Conservation (phyloP, 2,888 invertebrate species). For the Leucophora obtusa region DNA sequence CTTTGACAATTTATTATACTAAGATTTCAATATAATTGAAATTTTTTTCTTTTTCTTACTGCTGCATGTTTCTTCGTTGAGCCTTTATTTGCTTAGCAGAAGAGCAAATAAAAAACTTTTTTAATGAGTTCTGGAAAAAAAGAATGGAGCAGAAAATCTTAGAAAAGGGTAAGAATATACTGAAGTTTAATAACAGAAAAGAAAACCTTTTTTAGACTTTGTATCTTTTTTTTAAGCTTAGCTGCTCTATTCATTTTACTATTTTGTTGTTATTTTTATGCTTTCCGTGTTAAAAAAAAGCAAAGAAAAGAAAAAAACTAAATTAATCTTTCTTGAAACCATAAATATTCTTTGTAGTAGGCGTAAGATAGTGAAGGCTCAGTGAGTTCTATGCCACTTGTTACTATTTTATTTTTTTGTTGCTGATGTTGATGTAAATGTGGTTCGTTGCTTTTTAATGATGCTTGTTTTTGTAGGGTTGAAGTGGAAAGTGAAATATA, state of each 20-base stretch:
- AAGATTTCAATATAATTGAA: slow-evolving; percentile 59
- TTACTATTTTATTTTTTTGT: slow-evolving; percentile 3
- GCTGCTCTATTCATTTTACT: not conserved
- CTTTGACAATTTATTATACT: slow-evolving; percentile 58
- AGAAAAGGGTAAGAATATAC: slow-evolving; percentile 12
- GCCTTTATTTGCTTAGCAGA: slow-evolving; percentile 16
- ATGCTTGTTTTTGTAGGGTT: slow-evolving; percentile 12
- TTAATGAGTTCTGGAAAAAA: slow-evolving; percentile 57
- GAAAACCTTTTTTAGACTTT: not conserved
- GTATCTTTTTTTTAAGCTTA: not conserved
- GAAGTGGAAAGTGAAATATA: slow-evolving; percentile 8
- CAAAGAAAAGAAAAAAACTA: not conserved
- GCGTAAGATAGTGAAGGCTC: slow-evolving; percentile 7
- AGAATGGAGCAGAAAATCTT: slow-evolving; percentile 28
- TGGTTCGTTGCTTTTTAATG: slow-evolving; percentile 33
- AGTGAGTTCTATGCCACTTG: slow-evolving; percentile 27
- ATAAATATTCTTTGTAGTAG: slow-evolving; percentile 24
- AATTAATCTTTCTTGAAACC: slow-evolving; percentile 2
- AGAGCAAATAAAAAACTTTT: slow-evolving; percentile 39
- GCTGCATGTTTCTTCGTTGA: not conserved
- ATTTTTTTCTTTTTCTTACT: slow-evolving; percentile 10
- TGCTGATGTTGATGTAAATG: not conserved
- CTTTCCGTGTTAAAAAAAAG: not conserved
- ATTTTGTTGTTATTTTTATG: slow-evolving; percentile 6
- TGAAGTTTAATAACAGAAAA: slow-evolving; percentile 1